Evolutionary conservation across 2,797 vertebrate genomes (phyloP).

Genomic region (Gymnodraco acuticeps): DNA sequence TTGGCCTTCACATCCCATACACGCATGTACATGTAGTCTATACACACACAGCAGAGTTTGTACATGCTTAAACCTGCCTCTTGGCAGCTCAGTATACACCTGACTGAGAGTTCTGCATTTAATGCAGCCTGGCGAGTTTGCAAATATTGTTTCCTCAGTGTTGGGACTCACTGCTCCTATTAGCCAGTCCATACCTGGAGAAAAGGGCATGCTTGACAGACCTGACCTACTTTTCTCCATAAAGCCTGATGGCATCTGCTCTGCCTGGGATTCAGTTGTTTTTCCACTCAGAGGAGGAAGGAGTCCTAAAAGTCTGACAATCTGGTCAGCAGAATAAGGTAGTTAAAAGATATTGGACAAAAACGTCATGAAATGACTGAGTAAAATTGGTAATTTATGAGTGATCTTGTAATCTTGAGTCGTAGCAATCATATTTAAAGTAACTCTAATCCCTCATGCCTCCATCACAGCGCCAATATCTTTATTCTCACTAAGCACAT

Average conservation of each 20-base stretch:
- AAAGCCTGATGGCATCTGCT: slow-evolving; percentile 43
- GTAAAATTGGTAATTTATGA: slow-evolving; percentile 1
- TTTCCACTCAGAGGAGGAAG: slow-evolving; percentile 16
- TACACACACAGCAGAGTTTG: slow-evolving; percentile 14
- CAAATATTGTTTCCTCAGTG: slow-evolving; percentile 16
- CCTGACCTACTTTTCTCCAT: slow-evolving; percentile 65
- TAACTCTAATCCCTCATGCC: slow-evolving; percentile 19
- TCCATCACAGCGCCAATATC: slow-evolving; percentile 4
- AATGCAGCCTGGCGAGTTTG: slow-evolving; percentile 21
- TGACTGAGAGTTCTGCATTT: slow-evolving; percentile 18
- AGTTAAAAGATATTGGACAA: slow-evolving; percentile 15
- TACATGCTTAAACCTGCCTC: slow-evolving; percentile 28
- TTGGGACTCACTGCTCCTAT: slow-evolving; percentile 44
- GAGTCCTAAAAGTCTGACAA: slow-evolving; percentile 23
- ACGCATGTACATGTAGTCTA: slow-evolving; percentile 1
- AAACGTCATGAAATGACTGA: slow-evolving; percentile 6
- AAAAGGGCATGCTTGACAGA: slow-evolving; percentile 33
- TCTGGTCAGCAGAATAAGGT: slow-evolving; percentile 46
- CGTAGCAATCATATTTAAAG: slow-evolving; percentile 32
- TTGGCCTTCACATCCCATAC: slow-evolving; percentile 6
- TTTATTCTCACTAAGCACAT: slow-evolving; percentile 31
- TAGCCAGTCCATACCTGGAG: slow-evolving; percentile 49
- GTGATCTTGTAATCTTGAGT: slow-evolving; percentile 36
- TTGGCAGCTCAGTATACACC: slow-evolving; percentile 10
- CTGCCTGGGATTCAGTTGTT: slow-evolving; percentile 52